Base-by-base conservation (phyloP, 2,797 vertebrate genomes). In the Delichon dasypus region DNA sequence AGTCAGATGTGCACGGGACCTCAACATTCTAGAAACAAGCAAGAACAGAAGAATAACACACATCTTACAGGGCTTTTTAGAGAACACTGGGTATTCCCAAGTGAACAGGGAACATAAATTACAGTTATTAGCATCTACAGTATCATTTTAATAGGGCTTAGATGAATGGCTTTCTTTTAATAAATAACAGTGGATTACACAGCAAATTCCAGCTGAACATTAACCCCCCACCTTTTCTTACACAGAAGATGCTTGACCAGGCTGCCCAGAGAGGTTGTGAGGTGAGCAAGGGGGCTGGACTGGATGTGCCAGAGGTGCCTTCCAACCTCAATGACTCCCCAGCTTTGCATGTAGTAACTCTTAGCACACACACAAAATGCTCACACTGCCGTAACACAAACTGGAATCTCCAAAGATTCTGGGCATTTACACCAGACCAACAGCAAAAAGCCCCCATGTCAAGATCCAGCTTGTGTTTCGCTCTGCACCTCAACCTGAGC, bases 301-400 rank as follows among this genome's bases (percentile, higher is more conserved):
- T 25, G 40, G 30, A 23, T 4, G 0, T 19, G 51, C 78, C 34
- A 85, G 48, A 82, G 27, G 4, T 27, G 8, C 36, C 20, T 62
- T 73, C 44, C 72, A 83, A 32, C 20, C 22, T 42, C 71, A 88
- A 4, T 0, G 3, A 73, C 23, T 76, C 36, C 18, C 8, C 8
- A 27, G 76, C 40, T 84, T 18, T 34, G 10, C 20, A 62, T 3
- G 2, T 13, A 78, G 21, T 38, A 45, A 38, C 36, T 20, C 25
- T 76, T 50, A 78, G 34, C 3, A 4, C 9, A n/a, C 16, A 13
- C 29, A 67, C 5, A 80, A 74, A 93, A 66, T 13, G 8, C 51
- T 50, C 1, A 1, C 0, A 2, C 20, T 29, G 36, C 34, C 0
- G 0, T 29, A 73, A 61, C 5, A 8, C 5, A 6, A 74, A 85